phyloP scores from a whole-genome alignment of 2,113 vertebrate species.

The Probosciger aterrimus region DNA sequence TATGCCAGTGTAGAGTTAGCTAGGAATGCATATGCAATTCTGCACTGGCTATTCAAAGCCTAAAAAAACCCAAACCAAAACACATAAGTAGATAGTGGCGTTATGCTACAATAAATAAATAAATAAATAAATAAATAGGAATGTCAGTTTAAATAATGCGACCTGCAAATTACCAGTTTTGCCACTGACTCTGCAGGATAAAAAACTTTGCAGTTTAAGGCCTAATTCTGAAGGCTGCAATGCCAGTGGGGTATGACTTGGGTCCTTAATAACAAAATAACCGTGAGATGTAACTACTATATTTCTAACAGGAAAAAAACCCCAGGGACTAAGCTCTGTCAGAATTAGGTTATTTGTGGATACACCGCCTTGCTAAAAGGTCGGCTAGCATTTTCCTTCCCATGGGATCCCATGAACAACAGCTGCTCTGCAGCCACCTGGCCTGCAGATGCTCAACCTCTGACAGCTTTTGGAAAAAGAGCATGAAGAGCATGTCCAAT shows the following conservation, averaged over 20 bases:
- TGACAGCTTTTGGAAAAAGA: not conserved
- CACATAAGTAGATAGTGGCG: not conserved
- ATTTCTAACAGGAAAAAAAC: not conserved
- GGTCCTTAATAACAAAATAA: not conserved
- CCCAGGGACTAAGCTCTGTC: not conserved
- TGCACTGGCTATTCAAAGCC: not conserved
- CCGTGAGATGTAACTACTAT: accelerated
- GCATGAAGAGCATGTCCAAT: not conserved
- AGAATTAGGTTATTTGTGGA: not conserved
- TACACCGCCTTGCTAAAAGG: not conserved
- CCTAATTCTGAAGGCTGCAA: not conserved
- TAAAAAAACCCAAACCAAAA: not conserved
- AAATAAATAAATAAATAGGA: not conserved
- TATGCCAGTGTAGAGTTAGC: not conserved
- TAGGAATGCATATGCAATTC: not conserved
- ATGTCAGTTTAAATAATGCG: not conserved
- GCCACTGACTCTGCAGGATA: not conserved
- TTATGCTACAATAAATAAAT: not conserved
- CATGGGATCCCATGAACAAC: not conserved
- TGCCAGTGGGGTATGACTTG: not conserved
- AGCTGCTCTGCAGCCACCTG: not conserved
- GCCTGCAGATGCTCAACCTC: not conserved
- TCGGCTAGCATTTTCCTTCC: not conserved
- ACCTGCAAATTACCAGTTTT: not conserved
- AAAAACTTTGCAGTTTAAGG: not conserved